phyloP scores from a whole-genome alignment of 2,888 invertebrate species.

The Gerosis bhagava region DNA sequence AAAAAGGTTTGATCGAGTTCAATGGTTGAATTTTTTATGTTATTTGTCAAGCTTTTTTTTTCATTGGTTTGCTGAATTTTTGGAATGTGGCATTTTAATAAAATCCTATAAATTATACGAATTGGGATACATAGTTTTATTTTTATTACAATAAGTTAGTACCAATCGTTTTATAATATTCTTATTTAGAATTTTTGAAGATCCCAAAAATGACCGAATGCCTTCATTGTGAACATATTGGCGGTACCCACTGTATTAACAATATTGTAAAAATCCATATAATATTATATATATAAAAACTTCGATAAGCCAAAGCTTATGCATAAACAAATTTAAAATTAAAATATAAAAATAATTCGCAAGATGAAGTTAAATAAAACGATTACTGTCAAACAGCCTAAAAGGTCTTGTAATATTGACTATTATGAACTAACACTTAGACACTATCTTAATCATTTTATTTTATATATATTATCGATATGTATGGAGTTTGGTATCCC shows the following conservation, averaged over 20 bases:
- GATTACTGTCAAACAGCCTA: slow-evolving; percentile 75
- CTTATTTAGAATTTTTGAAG: too few species aligned
- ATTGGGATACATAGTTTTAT: too few species aligned
- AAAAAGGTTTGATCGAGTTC: too few species aligned
- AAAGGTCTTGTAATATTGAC: slow-evolving; percentile 66
- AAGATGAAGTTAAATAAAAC: slow-evolving; percentile 13
- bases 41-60: too few species aligned
- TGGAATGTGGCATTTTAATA: too few species aligned
- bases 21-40: too few species aligned
- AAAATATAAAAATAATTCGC: slow-evolving; percentile 14
- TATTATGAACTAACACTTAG: slow-evolving; percentile 62
- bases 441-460: slow-evolving; percentile 53
- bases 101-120: too few species aligned
- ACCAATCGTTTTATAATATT: too few species aligned
- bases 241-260: slow-evolving; percentile 51
- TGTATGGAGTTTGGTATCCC: slow-evolving; percentile 76
- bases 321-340: slow-evolving; percentile 36
- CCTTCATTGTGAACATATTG: slow-evolving; percentile 32
- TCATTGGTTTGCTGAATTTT: too few species aligned
- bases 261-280: slow-evolving; percentile 48
- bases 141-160: too few species aligned
- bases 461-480: slow-evolving; percentile 79
- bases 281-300: slow-evolving; percentile 44
- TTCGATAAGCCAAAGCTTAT: slow-evolving; percentile 58
- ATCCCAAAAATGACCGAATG: not conserved